Base-by-base conservation (phyloP, 2,888 invertebrate genomes). In the Anoncus sp. region DNA sequence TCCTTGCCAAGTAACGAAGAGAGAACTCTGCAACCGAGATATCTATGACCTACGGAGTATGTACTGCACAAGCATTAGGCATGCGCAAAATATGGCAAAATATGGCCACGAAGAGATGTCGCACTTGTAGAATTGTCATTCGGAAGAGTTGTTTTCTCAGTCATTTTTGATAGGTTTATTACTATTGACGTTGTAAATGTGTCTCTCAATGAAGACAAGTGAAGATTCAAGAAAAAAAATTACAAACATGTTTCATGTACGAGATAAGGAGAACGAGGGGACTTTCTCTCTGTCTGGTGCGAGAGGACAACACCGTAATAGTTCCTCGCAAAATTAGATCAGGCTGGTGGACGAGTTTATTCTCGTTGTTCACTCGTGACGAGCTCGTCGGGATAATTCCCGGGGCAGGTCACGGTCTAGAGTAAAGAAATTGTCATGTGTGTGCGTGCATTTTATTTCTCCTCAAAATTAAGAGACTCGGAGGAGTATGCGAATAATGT, bases 401-500 rank as follows among this genome's bases (percentile, higher is more conserved):
- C 71, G 74, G 79, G 76, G 71, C 70, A 79, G 81, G 82, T 83
- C 79, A 83, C 51, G 66, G 77, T 65, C 81, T 81, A 24, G 20
- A 38, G 35, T 16, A 35, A 53, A 62, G 27, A 71, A 43, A 62
- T 51, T 35, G 67, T 69, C 9, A 53, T 20, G n/a, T 14, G 57
- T 67, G 59, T 51, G 76, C 70, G 63, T 69, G 63, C 40, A 59
- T 74, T 60, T 66, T 75, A 75, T 79, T 70, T 81, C 79, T 75
- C 81, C 83, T 81, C 76, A 85, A 85, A 87, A 87, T 83, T 81
- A 85, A 85, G 80, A 66, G 73, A 71, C 80, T 80, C 69, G 24
- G 65, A 57, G n/a, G 73, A 79, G 59, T 49, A 47, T 73, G 80
- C 84, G 85, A 87, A 88, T 89, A 89, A 89, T 85, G 87, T 86